Base-by-base conservation (phyloP, 1,140 invertebrate genomes). In the Calephelis nemesis region DNA sequence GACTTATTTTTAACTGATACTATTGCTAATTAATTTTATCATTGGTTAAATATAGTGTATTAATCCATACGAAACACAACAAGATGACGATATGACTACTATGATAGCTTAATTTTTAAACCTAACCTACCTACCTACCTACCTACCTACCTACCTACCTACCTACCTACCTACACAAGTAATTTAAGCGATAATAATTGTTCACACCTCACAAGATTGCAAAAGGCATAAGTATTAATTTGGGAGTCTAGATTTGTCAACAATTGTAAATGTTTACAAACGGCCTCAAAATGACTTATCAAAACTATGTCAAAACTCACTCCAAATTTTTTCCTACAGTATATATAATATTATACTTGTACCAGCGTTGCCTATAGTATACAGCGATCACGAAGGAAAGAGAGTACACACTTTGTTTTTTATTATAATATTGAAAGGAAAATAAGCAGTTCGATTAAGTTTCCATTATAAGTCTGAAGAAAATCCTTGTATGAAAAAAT, bases 331-430 rank as follows among this genome's bases (percentile, higher is more conserved):
- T 45, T 67, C 2, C 52, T 54, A 72, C 19, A 54, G 65, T 58
- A 67, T 67, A 72, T 62, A 48, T 66, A 47, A 47, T 65, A 62
- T 13, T 67, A 67, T 63, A 67, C 52, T 75, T 78, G 76, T 83
- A 81, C 76, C 63, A 76, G 77, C 73, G 71, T 81, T 79, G 68
- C 77, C 47, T 70, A 69, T 75, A 76, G 75, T 74, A 71, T 75
- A 74, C 70, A 78, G 52, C 42, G 47, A 54, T 45, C 49, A 13
- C 4, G 8, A 15, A 9, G 9, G 15, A 54, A 54, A 5, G 9
- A 19, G 8, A 54, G 42, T 45, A 10, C 3, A 0, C 2, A 10
- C 13, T 19, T 30, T 30, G 30, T 30, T 30, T 30, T 13, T 9
- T 13, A 8, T 30, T 30, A 54, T 54, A 54, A 10, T 10, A 19